Evolutionary conservation across 2,797 vertebrate species (phyloP).

Genomic region (Brachymystax lenok): DNA sequence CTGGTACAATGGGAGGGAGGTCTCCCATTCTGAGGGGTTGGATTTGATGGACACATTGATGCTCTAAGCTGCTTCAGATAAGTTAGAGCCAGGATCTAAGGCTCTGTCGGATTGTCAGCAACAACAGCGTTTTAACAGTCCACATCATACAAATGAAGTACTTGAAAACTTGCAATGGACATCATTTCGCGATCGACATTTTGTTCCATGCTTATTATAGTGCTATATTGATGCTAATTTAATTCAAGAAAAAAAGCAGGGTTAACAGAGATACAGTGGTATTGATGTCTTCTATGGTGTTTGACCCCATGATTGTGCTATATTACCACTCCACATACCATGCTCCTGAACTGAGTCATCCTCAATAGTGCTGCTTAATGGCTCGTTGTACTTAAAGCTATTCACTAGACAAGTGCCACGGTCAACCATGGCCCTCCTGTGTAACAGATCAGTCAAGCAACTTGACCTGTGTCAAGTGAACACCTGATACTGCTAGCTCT

Average conservation of each 20-base stretch:
- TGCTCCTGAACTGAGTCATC: constrained; percentile 42
- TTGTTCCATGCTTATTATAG: not conserved
- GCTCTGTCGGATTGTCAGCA: constrained; percentile 53
- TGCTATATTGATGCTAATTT: constrained; percentile 12
- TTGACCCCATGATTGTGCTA: constrained; percentile 73
- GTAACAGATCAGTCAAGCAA: constrained; percentile 64
- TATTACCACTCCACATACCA: constrained; percentile 68
- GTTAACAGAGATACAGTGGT: constrained; percentile 20
- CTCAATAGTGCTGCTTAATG: constrained; percentile 71
- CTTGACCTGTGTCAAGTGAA: constrained; percentile 74
- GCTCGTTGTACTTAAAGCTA: constrained; percentile 69
- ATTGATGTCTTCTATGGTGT: constrained; percentile 47
- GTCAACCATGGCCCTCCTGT: constrained; percentile 64
- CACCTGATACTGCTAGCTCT: constrained; percentile 60
- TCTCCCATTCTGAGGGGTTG: constrained; percentile 37
- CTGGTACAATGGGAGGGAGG: constrained; percentile 19
- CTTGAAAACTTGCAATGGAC: not conserved
- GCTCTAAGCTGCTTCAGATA: constrained; percentile 53
- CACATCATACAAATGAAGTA: not conserved
- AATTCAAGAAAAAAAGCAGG: constrained; percentile 2
- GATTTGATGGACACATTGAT: constrained; percentile 49
- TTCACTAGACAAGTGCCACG: constrained; percentile 61
- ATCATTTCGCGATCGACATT: not conserved
- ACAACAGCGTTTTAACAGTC: constrained; percentile 34
- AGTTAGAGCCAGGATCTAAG: constrained; percentile 58